phyloP scores from a whole-genome alignment of 1,140 invertebrate genomes.

The Drosophila asahinai region DNA sequence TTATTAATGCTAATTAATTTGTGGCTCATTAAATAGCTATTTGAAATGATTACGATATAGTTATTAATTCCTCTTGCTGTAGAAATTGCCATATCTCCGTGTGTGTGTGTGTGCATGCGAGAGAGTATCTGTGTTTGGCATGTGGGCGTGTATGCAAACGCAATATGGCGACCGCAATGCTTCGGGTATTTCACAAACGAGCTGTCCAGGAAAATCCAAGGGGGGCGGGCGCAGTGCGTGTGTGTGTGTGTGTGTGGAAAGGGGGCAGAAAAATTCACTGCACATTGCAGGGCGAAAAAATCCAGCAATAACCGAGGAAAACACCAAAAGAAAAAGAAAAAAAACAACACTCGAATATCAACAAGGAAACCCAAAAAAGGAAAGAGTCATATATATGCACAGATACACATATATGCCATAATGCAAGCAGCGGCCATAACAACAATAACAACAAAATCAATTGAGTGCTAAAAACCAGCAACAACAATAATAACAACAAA shows the following conservation, averaged over 20 bases:
- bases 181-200: constrained; percentile 64
- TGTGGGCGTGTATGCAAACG: constrained; percentile 83
- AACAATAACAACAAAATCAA: constrained; percentile 66
- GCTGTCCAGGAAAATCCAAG: constrained; percentile 30
- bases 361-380: constrained; percentile 15
- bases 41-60: neutral
- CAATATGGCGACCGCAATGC: constrained; percentile 84
- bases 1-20: neutral
- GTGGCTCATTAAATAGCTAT: neutral
- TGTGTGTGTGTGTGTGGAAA: constrained; percentile 3
- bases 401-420: constrained; percentile 15
- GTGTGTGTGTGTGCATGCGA: constrained; percentile 22
- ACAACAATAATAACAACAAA: constrained; percentile 47
- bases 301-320: constrained; percentile 23
- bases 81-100: constrained; percentile 8
- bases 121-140: constrained; percentile 66
- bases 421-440: constrained; percentile 48
- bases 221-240: neutral
- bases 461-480: constrained; percentile 79
- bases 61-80: neutral
- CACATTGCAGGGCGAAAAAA: constrained; percentile 34
- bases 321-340: constrained; percentile 1
- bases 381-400: neutral
- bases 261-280: constrained; percentile 1
- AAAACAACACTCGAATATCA: constrained; percentile 3